Conservation (phyloP, 2,113 vertebrate genomes). For the Zapus hudsonius region DNA sequence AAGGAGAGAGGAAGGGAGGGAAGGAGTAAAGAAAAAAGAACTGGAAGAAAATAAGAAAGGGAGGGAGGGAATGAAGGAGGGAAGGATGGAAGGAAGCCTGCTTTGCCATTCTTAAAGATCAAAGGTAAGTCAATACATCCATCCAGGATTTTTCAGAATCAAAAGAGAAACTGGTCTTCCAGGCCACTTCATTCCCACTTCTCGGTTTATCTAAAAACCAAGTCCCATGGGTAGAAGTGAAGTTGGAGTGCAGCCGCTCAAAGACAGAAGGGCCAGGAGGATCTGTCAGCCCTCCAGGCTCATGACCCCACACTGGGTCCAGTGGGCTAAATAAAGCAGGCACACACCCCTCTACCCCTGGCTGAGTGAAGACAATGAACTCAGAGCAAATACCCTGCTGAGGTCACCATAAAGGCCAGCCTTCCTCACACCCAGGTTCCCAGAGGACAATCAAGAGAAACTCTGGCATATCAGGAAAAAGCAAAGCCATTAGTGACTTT, state of each 20-base stretch:
- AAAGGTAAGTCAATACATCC: background rate
- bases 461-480: conserved; percentile 23
- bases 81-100: background rate
- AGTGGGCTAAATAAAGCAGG: background rate
- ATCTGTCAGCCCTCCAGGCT: background rate
- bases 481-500: conserved; percentile 33
- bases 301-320: no score
- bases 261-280: background rate
- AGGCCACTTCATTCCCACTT: background rate
- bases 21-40: no score
- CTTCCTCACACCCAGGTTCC: conserved; percentile 3
- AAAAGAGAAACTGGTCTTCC: background rate
- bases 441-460: conserved; percentile 1
- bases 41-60: no score
- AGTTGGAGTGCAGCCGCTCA: no score
- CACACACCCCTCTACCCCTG: background rate
- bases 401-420: background rate
- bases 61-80: background rate
- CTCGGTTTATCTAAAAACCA: background rate
- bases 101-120: background rate
- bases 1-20: no score
- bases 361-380: background rate
- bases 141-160: background rate
- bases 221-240: background rate
- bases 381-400: fast-evolving